Evolutionary conservation across 2,113 vertebrate genomes (phyloP).

Genomic region (Oncorhynchus nerka): DNA sequence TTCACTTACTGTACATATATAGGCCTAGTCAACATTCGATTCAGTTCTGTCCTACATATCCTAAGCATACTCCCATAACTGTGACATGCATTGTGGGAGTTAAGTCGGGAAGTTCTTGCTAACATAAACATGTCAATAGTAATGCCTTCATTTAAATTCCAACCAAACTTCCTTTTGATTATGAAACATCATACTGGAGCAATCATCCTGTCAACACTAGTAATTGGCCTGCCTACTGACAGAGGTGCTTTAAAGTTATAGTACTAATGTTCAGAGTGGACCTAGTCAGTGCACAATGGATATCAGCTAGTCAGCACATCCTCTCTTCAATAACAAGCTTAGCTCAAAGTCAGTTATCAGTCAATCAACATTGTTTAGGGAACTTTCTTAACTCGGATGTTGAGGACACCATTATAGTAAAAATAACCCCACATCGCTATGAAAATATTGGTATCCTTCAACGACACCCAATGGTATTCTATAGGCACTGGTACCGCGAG

Average conservation of each 20-base stretch:
- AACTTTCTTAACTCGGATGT: conserved; percentile 40
- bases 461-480: not conserved
- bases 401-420: conserved; percentile 17
- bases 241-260: conserved; percentile 59
- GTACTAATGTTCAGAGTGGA: conserved; percentile 51
- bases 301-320: conserved; percentile 56
- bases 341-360: conserved; percentile 59
- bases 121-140: not conserved
- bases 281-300: conserved; percentile 20
- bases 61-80: not conserved
- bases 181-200: conserved; percentile 32
- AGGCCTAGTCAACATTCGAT: not conserved
- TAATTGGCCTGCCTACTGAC: conserved; percentile 56
- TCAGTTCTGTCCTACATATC: not conserved
- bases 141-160: conserved; percentile 43
- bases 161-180: conserved; percentile 41
- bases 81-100: not conserved
- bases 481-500: not conserved
- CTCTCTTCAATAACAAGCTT: conserved; percentile 47
- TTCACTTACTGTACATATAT: not conserved
- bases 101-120: not conserved
- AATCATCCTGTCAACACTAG: conserved; percentile 37
- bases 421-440: not conserved
- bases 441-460: no score
- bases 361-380: conserved; percentile 54